Conservation (phyloP, 2,888 invertebrate species). For the Ptychoptera albimana region DNA sequence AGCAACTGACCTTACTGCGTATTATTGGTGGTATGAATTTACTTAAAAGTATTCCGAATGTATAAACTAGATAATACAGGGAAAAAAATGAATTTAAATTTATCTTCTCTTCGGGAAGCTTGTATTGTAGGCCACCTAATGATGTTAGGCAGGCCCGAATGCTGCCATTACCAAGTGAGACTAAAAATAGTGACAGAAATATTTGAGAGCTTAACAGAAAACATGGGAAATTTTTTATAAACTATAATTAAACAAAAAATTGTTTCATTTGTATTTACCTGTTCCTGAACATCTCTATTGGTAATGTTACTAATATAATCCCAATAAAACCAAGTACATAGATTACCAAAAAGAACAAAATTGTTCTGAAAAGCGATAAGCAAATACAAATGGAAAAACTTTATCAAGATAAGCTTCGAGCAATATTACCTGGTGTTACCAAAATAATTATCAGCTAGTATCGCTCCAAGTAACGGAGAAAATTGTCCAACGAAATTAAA, state of each 20-base stretch:
- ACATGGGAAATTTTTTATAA: background rate
- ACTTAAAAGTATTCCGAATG: slow-evolving; percentile 43
- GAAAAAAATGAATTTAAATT: slow-evolving; percentile 46
- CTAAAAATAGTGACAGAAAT: slow-evolving; percentile 39
- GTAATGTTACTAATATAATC: slow-evolving; percentile 34
- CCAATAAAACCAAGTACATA: slow-evolving; percentile 37
- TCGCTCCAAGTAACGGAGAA: slow-evolving; percentile 46
- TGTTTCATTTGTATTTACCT: slow-evolving; percentile 13
- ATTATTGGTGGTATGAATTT: slow-evolving; percentile 48
- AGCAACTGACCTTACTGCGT: slow-evolving; percentile 34
- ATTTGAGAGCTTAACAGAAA: slow-evolving; percentile 31
- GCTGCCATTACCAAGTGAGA: slow-evolving; percentile 51
- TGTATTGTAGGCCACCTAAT: slow-evolving; percentile 53
- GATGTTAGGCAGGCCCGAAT: slow-evolving; percentile 56
- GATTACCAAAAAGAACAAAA: slow-evolving; percentile 40
- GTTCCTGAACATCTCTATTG: slow-evolving; percentile 19
- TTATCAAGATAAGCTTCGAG: slow-evolving; percentile 1
- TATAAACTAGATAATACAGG: slow-evolving; percentile 46
- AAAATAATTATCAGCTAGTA: slow-evolving; percentile 45
- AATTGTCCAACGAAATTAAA: slow-evolving; percentile 47
- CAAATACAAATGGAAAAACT: background rate
- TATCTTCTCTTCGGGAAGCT: slow-evolving; percentile 34
- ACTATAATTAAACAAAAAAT: background rate
- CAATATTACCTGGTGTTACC: slow-evolving; percentile 33
- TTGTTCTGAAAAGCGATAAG: slow-evolving; percentile 22